Conservation (phyloP, 2,113 vertebrate genomes). For the Terrapene triunguis region DNA sequence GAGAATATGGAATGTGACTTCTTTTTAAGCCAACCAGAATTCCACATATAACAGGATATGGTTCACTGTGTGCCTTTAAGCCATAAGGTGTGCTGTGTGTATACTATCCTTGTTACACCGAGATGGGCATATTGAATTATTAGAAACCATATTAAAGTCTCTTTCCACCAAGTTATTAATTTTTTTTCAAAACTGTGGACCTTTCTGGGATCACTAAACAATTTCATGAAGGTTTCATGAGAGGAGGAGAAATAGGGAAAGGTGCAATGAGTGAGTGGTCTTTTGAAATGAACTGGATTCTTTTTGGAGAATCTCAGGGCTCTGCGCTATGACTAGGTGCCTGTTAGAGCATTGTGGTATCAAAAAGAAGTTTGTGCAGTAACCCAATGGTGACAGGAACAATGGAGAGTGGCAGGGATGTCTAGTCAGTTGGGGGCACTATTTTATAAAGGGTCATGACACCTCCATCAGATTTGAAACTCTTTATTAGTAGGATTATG, state of each 20-base stretch:
- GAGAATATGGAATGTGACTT: not conserved
- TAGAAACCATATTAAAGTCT: not conserved
- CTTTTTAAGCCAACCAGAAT: not conserved
- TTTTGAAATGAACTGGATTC: not conserved
- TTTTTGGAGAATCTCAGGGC: not conserved
- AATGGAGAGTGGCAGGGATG: not conserved
- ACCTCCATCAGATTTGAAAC: not conserved
- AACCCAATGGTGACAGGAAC: not conserved
- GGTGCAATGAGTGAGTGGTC: not conserved
- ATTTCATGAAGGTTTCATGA: not conserved
- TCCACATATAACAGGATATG: not conserved
- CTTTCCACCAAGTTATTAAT: not conserved
- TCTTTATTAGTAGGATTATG: not conserved
- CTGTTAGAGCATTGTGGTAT: not conserved
- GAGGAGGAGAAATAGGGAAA: not conserved
- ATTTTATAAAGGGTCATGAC: not conserved
- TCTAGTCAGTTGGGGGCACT: not conserved
- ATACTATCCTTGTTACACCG: not conserved
- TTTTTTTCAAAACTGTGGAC: not conserved
- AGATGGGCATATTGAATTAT: not conserved
- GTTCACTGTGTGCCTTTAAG: not conserved
- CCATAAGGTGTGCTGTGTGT: not conserved
- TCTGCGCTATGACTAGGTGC: not conserved
- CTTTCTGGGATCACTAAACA: not conserved
- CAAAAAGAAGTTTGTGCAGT: not conserved